Evolutionary conservation across 2,888 invertebrate genomes (phyloP).

Genomic region (Drymonia ruficornis): DNA sequence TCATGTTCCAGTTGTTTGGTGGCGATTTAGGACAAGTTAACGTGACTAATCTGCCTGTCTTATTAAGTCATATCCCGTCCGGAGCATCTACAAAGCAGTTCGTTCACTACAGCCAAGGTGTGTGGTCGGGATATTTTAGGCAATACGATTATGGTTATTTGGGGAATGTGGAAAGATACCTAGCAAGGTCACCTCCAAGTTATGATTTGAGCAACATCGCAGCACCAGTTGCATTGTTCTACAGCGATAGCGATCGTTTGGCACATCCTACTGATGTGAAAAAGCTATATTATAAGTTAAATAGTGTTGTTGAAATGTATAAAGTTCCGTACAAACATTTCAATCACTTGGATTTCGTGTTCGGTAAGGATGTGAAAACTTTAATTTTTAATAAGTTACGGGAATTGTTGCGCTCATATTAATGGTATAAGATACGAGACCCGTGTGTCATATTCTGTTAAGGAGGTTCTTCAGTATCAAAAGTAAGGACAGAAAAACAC

Average conservation of each 20-base stretch:
- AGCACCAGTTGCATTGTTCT: conserved; percentile 64
- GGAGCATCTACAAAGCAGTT: conserved; percentile 82
- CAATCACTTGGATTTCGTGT: conserved; percentile 69
- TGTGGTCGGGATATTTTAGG: conserved; percentile 57
- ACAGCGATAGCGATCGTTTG: conserved; percentile 86
- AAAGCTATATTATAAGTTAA: conserved; percentile 75
- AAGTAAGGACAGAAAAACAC: too few species aligned
- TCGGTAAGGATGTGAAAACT: conserved; percentile 60
- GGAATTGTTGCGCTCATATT: conserved; percentile 38
- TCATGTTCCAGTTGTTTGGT: conserved; percentile 86
- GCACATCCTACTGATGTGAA: conserved; percentile 84
- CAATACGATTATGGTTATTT: conserved; percentile 59
- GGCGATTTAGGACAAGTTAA: conserved; percentile 84
- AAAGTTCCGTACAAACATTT: conserved; percentile 79
- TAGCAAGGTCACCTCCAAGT: conserved; percentile 50
- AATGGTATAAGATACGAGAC: too few species aligned
- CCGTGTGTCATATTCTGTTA: too few species aligned
- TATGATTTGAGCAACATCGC: conserved; percentile 56
- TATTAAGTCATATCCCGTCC: conserved; percentile 80
- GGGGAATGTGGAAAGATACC: conserved; percentile 58
- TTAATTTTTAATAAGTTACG: conserved; percentile 50
- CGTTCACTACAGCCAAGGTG: conserved; percentile 81
- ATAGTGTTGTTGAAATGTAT: conserved; percentile 81
- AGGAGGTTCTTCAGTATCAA: too few species aligned
- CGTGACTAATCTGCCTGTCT: conserved; percentile 81